Percentiles rank a stretch among this genome's conserved stretches.
phyloP scores from a whole-genome alignment of 2,888 invertebrate genomes.

The Machimus rusticus region DNA sequence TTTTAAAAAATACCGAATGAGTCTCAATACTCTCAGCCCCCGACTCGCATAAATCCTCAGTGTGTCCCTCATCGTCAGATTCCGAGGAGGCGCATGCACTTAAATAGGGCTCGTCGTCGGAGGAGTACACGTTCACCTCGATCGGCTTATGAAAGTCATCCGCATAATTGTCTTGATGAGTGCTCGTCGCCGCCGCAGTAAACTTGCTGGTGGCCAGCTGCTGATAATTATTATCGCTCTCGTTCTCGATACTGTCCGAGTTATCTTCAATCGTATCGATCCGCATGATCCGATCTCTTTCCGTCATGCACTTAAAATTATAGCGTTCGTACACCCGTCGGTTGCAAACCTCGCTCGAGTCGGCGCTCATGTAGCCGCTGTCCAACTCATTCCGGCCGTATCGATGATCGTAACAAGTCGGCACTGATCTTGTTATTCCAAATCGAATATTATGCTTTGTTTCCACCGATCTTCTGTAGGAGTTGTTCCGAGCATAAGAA shows the following conservation, averaged over 20 bases:
- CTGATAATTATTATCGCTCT: background rate
- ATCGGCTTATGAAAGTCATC: slow-evolving; percentile 44
- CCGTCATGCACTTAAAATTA: slow-evolving; percentile 59
- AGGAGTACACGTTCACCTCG: slow-evolving; percentile 49
- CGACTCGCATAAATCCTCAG: slow-evolving; percentile 84
- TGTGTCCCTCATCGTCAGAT: slow-evolving; percentile 77
- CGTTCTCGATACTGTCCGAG: slow-evolving; percentile 50
- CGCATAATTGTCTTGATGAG: background rate
- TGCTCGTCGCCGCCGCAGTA: background rate
- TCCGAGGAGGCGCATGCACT: slow-evolving; percentile 47
- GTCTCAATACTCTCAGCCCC: slow-evolving; percentile 88
- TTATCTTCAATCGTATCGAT: slow-evolving; percentile 61
- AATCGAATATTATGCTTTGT: background rate
- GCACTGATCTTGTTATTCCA: background rate
- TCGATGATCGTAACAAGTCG: slow-evolving; percentile 31
- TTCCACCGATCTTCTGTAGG: slow-evolving; percentile 52
- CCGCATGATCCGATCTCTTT: slow-evolving; percentile 56
- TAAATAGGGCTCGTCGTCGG: slow-evolving; percentile 48
- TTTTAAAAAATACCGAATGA: slow-evolving; percentile 85
- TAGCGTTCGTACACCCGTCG: slow-evolving; percentile 64
- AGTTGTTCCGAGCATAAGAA: slow-evolving; percentile 47
- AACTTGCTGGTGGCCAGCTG: background rate
- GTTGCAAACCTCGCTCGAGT: slow-evolving; percentile 72
- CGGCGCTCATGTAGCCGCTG: slow-evolving; percentile 86
- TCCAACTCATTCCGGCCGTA: slow-evolving; percentile 68